These are phyloP conservation scores for Epinephelus awoara DNA, from an alignment of 2,797 vertebrate species.

Conservation along the genomic window DNA sequence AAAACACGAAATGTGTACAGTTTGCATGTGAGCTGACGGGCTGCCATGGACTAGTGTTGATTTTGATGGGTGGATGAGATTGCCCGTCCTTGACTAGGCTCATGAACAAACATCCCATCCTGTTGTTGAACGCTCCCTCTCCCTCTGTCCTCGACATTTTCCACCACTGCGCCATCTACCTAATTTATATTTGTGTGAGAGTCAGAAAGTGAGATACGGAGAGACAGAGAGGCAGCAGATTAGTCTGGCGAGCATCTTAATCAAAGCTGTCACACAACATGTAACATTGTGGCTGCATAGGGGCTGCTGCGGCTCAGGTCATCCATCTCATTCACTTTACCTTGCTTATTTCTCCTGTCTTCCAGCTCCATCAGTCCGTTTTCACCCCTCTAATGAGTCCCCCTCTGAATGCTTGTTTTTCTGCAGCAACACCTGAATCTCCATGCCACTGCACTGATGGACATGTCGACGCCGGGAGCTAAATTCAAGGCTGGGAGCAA, in stretches of 20 bases:
- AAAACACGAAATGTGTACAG: too few relatives aligned
- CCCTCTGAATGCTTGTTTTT: slow-evolving; percentile 72
- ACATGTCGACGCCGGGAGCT: slow-evolving; percentile 50
- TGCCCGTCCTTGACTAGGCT: neutral
- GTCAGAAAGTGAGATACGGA: neutral
- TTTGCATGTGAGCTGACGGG: neutral
- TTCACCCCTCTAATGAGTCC: slow-evolving; percentile 72
- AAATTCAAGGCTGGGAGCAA: slow-evolving; percentile 36
- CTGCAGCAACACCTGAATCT: slow-evolving; percentile 46
- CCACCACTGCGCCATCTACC: neutral
- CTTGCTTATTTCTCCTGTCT: slow-evolving; percentile 40
- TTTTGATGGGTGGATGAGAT: slow-evolving; percentile 9
- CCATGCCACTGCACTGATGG: slow-evolving; percentile 32
- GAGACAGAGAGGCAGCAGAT: slow-evolving; percentile 6
- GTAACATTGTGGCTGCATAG: slow-evolving; percentile 9
- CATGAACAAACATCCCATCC: neutral
- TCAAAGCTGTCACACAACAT: slow-evolving; percentile 54
- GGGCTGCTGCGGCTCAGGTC: slow-evolving; percentile 39
- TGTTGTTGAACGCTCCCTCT: neutral
- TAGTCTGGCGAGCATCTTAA: slow-evolving; percentile 29
- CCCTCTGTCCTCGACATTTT: neutral
- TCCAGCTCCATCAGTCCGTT: slow-evolving; percentile 43
- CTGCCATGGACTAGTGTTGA: neutral
- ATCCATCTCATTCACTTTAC: slow-evolving; percentile 62
- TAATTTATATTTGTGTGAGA: slow-evolving; percentile 3